Base-by-base conservation (phyloP, 2,797 vertebrate species). In the Dryobates pubescens region DNA sequence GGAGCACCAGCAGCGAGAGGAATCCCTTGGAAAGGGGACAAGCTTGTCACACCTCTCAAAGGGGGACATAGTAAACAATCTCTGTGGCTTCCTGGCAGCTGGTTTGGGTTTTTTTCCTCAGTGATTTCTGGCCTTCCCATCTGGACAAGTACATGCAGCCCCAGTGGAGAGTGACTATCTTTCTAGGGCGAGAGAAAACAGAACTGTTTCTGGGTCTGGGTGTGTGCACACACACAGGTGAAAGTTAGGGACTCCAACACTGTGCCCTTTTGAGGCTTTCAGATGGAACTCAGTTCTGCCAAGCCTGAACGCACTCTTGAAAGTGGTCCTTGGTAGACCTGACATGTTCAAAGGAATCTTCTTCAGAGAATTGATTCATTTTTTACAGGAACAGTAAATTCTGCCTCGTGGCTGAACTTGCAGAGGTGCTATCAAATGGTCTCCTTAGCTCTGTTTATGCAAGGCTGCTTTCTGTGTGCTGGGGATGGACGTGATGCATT, bases 11-110 rank as follows among this genome's bases (percentile, higher is more conserved):
- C 59, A 43, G 74, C 0, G 3, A 77, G 64, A 94, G 76, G 76
- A 91, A 92, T 86, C 86, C 73, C 68, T 94, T 65, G 67, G 76
- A 91, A 84, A 83, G 16, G 13, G 56, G 65, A 64, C 67, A 69
- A 36, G 27, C 11, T 64, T 77, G 65, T 88, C 89, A 81, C 92
- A 86, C 86, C 68, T 93, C 82, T 72, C 73, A 56, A n/a, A 70
- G 26, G 20, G 41, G 53, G 24, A 59, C 53, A 70, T n/a, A 82
- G 63, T 80, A 92, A 94, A 92, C 67, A 86, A 57, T 72, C 32
- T 47, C 65, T 8, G 2, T 29, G 89, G 82, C 67, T 65, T 85
- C 36, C 76, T 89, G 87, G 36, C 69, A 94, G 30, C 7, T 6
- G n/a, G 26, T 71, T 27, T 23, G 49, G 47, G 12, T 68, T 47